Percentiles rank a stretch among this genome's conserved stretches.
These are phyloP conservation scores for Phalacrocorax aristotelis DNA, from an alignment of 2,113 vertebrate genomes.

Conservation along the genomic window DNA sequence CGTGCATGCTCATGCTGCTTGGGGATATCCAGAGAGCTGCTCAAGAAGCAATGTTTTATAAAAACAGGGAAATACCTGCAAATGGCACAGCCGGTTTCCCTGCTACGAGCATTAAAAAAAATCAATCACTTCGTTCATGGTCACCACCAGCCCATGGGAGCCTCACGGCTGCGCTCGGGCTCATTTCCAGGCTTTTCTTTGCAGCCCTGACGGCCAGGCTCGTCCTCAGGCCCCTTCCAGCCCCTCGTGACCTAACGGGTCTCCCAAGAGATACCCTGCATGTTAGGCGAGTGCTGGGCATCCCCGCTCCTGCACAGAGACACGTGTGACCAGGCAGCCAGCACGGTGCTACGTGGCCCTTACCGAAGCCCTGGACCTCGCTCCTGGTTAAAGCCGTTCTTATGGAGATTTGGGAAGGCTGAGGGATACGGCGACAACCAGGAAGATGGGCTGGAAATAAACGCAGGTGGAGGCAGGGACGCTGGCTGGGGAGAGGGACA, in stretches of 20 bases:
- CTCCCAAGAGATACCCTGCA: neutral
- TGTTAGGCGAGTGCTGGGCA: rapidly evolving
- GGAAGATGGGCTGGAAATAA: neutral
- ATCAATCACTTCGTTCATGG: neutral
- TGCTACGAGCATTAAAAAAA: neutral
- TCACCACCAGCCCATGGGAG: neutral
- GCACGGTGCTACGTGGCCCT: rapidly evolving
- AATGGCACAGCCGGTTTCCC: neutral
- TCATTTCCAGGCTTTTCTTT: neutral
- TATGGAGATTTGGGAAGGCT: neutral
- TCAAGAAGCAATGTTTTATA: rapidly evolving
- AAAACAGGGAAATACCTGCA: neutral
- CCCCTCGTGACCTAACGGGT: rapidly evolving
- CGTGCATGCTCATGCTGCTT: rapidly evolving
- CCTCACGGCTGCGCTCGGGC: neutral
- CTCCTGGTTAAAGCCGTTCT: neutral
- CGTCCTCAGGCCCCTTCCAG: neutral
- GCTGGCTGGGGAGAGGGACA: neutral
- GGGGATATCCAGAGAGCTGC: neutral
- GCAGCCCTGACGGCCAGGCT: neutral
- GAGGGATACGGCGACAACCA: rapidly evolving
- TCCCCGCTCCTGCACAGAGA: neutral
- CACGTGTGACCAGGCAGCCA: rapidly evolving
- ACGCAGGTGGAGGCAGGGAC: rapidly evolving
- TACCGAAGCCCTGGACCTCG: neutral